Evolutionary conservation across 2,888 invertebrate genomes (phyloP), one percentile per base, ranked within the genome.

Genomic region (Amblyjoppa fuscipennis): DNA sequence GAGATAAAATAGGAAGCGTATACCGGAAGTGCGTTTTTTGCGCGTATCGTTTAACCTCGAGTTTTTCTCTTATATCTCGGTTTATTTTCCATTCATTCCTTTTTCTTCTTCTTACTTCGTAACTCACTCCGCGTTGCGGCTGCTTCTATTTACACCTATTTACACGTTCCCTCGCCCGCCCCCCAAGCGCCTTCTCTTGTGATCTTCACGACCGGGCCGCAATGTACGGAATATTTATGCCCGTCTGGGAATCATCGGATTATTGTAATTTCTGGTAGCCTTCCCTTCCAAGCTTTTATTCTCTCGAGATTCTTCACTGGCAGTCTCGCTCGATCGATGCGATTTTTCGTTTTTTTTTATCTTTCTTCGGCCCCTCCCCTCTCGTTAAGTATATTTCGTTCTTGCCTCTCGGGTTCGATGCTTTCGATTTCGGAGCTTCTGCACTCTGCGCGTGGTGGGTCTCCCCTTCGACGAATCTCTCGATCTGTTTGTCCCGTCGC

Each of bases 81-180:
- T 28, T 81, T 80, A 51, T 82, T 84, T 11, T 41, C 9, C 2
- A 11, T 11, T 41, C 41, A 4, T 34, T 41, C 41, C 5, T 38
- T 69, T 79, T 49, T 59, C 31, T 28, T 71, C 9, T 73, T 76
- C 41, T 31, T 64, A 61, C 53, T 56, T 31, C 73, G 68, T 81
- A 61, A 70, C 77, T 84, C 77, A 82, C 66, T 80, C 41, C 34
- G 78, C 61, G 45, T 81, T 61, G n/a, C 45, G 56, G 11, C 74
- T 49, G 69, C 64, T 73, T 83, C 78, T 90, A 90, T 90, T 87
- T 91, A 91, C 91, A 90, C 83, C 89, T 91, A 90, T 91, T 91
- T 90, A 91, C 91, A 91, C 89, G 81, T 84, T 84, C 82, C 25
- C 61, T 76, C 59, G 51, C 9, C 64, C 76, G 66, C 59, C 56